Base-by-base conservation (phyloP, 2,888 invertebrate species). In the Diadromus collaris region DNA sequence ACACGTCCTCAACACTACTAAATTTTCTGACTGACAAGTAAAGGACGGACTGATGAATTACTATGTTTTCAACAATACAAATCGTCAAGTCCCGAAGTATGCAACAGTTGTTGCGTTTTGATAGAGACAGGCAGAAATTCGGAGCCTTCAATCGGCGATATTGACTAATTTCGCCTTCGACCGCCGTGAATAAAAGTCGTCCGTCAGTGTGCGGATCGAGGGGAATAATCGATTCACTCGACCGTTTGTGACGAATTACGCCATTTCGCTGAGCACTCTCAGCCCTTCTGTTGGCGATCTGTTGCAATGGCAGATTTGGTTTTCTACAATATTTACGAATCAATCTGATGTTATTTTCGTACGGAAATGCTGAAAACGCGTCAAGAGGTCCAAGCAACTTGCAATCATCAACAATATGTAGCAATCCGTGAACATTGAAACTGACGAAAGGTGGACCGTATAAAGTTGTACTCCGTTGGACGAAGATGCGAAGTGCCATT, bases 261-360 rank as follows among this genome's bases (percentile, higher is more conserved):
- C 27, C 27, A 13, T 0, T 54, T 54, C 54, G 54, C 27, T 29
- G 46, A 64, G 64, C 64, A 27, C n/a, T 46, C 46, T 46, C 64
- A 44, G 46, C 64, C 29, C 46, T 64, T 32, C 32, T 64, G 48
- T 64, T 64, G 24, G 64, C 64, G 24, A 64, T 64, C 51, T 79
- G 75, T 46, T 79, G 73, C 16, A 79, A 61, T 6, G 34, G 32
- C 4, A 64, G 24, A 65, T 70, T 29, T 6, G 75, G 71, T 44
- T 74, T 75, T 41, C 56, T 74, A 51, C 69, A 64, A 41, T 67
- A 64, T 27, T 58, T 61, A 5, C 54, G 27, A 41, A 64, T 63
- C 71, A 72, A 54, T 54, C 29, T 27, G 48, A 79, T 79, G 6
- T 70, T 75, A 44, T 79, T 75, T 34, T 79, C 79, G 60, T 71